Conservation (phyloP, 2,113 vertebrate genomes). For the Donacobius atricapilla region DNA sequence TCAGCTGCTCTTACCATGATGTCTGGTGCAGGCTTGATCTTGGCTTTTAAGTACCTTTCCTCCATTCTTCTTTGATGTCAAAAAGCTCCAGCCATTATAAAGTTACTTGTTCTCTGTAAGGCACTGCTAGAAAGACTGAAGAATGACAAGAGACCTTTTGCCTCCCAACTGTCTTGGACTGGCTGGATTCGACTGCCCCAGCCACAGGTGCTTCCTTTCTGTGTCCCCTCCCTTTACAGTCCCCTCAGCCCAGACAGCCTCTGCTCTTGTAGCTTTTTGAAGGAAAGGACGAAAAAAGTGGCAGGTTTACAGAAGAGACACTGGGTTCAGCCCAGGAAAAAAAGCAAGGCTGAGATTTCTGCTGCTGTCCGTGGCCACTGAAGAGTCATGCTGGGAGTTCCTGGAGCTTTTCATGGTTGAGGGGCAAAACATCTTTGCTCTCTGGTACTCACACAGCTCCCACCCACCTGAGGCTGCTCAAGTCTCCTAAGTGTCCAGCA, state of each 20-base stretch:
- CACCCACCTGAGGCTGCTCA: neutral
- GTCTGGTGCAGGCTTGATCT: neutral
- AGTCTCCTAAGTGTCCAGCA: neutral
- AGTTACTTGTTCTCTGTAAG: neutral
- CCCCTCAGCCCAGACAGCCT: neutral
- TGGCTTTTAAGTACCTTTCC: neutral
- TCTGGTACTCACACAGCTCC: neutral
- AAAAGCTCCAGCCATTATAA: neutral
- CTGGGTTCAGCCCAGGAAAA: neutral
- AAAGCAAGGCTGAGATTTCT: neutral
- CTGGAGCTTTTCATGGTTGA: neutral
- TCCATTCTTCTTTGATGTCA: neutral
- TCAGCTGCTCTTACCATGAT: neutral
- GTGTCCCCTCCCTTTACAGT: neutral
- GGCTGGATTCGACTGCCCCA: neutral
- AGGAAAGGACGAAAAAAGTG: neutral
- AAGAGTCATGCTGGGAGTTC: neutral
- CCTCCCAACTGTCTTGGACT: neutral
- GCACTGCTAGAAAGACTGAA: neutral
- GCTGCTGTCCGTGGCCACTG: neutral
- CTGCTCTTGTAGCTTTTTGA: neutral
- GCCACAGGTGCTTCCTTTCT: neutral
- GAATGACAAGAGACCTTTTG: neutral
- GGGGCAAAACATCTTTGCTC: neutral
- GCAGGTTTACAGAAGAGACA: neutral